Base-by-base conservation (phyloP, 2,888 invertebrate species). In the Caenorhabditis imperialis region DNA sequence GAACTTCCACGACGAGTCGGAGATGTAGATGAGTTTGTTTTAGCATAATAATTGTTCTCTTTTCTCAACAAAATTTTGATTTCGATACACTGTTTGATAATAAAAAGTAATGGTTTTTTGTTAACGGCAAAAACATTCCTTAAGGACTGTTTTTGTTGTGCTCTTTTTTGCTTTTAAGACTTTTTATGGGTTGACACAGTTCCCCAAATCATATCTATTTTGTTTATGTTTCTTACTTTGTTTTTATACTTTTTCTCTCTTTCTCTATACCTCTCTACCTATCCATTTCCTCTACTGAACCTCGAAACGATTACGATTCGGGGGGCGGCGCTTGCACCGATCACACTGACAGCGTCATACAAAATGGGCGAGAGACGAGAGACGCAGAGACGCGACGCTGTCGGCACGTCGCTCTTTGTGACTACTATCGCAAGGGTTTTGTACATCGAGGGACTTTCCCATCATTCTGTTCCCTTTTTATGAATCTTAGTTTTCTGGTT, bases 1-100 rank as follows among this genome's bases (percentile, higher is more conserved):
- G 51, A 69, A 74, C 51, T 74, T 62, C 53, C 70, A 60, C 47
- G 67, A 69, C 42, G 74, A 74, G 60, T 50, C 67, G 12, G 60
- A 61, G 23, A 67, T 67, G 74, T 45, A 22, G 10, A 22, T 23
- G 23, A 45, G 47, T 50, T 18, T 37, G 58, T 50, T 20, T 63
- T 45, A 53, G 47, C 40, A 30, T 54, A 60, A 40, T 54, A 45
- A 27, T n/a, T 45, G 22, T 10, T 40, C 8, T 33, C 38, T 61
- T 42, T 30, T 62, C 38, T 47, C 53, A 63, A 55, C 45, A 47
- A 55, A 45, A 37, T 40, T 38, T 50, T 45, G 22, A 40, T 48
- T 20, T 30, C 40, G 12, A 25, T 16, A 33, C 35, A 44, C 53
- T 62, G 62, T 63, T 63, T 63, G 47, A 42, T 50, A 54, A 55